phyloP scores from a whole-genome alignment of 1,140 invertebrate species.

The Laodelphax striatellus region DNA sequence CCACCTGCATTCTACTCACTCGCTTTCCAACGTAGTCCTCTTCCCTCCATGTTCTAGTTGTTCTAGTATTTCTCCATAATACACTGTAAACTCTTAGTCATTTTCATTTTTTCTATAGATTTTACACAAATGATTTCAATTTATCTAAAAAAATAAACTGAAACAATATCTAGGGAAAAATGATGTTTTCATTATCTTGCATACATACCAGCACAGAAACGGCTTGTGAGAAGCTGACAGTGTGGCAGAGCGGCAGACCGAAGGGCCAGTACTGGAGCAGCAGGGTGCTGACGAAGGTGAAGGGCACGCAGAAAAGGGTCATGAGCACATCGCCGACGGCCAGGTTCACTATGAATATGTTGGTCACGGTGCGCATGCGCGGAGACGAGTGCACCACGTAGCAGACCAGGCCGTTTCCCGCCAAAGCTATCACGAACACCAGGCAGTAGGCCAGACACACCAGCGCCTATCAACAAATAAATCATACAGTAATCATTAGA shows the following conservation, averaged over 20 bases:
- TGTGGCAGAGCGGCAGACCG: conserved; percentile 57
- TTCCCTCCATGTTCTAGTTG: too few relatives aligned
- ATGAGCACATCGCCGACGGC: conserved; percentile 76
- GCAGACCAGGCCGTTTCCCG: conserved; percentile 71
- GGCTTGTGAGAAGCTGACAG: conserved; percentile 65
- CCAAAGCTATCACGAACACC: conserved; percentile 59
- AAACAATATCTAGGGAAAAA: too few relatives aligned
- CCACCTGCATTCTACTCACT: too few relatives aligned
- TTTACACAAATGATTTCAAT: too few relatives aligned
- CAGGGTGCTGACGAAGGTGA: conserved; percentile 63
- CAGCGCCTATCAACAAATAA: conserved; percentile 40
- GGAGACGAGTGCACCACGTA: conserved; percentile 65
- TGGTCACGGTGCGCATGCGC: conserved; percentile 76
- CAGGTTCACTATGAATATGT: conserved; percentile 77
- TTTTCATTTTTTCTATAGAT: too few relatives aligned
- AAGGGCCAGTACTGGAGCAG: conserved; percentile 79
- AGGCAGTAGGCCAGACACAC: conserved; percentile 61
- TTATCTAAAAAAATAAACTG: too few relatives aligned
- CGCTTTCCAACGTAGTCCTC: too few relatives aligned
- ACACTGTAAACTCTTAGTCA: too few relatives aligned
- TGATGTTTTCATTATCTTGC: too few relatives aligned
- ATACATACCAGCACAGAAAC: conserved; percentile 55
- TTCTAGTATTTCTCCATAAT: too few relatives aligned
- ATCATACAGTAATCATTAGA: too few relatives aligned
- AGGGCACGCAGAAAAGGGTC: conserved; percentile 74